phyloP scores from a whole-genome alignment of 2,113 vertebrate genomes.

The Pogonocichla stellata region DNA sequence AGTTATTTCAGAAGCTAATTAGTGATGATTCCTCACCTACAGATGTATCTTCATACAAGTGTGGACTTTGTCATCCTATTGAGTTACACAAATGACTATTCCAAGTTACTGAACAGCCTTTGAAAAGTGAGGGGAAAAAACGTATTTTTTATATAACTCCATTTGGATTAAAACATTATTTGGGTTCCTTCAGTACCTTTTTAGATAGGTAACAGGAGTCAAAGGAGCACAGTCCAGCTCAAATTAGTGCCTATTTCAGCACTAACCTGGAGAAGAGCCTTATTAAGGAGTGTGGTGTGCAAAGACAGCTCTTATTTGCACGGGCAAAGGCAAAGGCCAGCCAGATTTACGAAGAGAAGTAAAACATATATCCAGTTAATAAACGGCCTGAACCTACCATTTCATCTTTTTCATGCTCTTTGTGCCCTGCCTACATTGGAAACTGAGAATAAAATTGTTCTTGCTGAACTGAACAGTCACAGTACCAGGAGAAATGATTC shows the following conservation, averaged over 20 bases:
- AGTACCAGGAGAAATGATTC: not conserved
- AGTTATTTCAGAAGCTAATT: slow-evolving; percentile 25
- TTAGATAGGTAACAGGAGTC: not conserved
- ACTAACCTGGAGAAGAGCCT: not conserved
- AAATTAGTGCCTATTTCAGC: not conserved
- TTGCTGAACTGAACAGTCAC: not conserved
- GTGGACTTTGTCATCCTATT: not conserved
- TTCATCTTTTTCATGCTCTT: not conserved
- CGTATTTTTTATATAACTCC: not conserved
- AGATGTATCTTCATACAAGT: not conserved
- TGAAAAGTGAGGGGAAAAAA: not conserved
- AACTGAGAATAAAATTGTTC: not conserved
- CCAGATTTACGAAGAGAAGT: not conserved
- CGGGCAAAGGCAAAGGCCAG: not conserved
- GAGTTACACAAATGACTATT: not conserved
- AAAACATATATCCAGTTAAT: not conserved
- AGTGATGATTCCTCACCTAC: not conserved
- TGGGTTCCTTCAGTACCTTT: not conserved
- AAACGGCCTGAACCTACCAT: not conserved
- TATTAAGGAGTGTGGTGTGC: not conserved
- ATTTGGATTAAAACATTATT: not conserved
- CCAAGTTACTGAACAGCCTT: not conserved
- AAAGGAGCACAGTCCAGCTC: not conserved
- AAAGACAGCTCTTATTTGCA: not conserved
- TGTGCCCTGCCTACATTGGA: not conserved